Conservation (phyloP, 1,140 invertebrate genomes). For the Penaeus vannamei region DNA sequence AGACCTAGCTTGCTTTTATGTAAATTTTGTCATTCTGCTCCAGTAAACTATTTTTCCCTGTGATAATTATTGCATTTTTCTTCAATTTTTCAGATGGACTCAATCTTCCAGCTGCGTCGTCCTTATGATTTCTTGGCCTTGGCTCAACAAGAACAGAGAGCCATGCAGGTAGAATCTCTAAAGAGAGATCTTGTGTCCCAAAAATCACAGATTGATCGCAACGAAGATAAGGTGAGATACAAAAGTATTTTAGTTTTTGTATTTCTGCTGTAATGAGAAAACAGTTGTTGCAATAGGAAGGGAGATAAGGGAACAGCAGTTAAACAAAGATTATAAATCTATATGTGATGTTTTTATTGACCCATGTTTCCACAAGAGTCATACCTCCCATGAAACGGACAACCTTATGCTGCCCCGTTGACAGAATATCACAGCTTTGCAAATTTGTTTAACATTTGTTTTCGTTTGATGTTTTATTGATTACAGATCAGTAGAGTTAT, state of each 20-base stretch:
- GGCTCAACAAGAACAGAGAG: slow-evolving; percentile 84
- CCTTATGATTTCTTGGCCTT: slow-evolving; percentile 86
- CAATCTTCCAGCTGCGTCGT: slow-evolving; percentile 83
- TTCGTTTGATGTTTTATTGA: too few species aligned
- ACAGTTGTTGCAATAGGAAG: not conserved
- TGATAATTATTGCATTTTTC: not conserved
- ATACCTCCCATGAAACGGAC: not conserved
- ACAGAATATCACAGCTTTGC: too few species aligned
- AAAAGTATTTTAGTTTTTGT: not conserved
- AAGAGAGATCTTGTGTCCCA: slow-evolving; percentile 79
- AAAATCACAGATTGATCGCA: slow-evolving; percentile 73
- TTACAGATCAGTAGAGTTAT: too few species aligned
- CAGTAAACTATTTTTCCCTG: too few species aligned
- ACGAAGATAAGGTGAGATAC: slow-evolving; percentile 67
- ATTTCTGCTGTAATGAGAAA: not conserved
- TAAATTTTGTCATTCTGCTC: too few species aligned
- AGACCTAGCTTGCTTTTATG: too few species aligned
- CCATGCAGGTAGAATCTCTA: slow-evolving; percentile 78
- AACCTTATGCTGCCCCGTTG: not conserved
- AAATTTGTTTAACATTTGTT: too few species aligned
- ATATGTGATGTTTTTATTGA: not conserved
- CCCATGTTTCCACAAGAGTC: not conserved
- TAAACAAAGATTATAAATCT: not conserved
- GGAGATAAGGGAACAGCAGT: not conserved
- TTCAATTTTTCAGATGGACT: slow-evolving; percentile 75